Percentiles rank a stretch among this genome's conserved stretches.
These are phyloP conservation scores for Galagoides demidoff DNA, from an alignment of 2,797 vertebrate genomes.

Conservation along the genomic window DNA sequence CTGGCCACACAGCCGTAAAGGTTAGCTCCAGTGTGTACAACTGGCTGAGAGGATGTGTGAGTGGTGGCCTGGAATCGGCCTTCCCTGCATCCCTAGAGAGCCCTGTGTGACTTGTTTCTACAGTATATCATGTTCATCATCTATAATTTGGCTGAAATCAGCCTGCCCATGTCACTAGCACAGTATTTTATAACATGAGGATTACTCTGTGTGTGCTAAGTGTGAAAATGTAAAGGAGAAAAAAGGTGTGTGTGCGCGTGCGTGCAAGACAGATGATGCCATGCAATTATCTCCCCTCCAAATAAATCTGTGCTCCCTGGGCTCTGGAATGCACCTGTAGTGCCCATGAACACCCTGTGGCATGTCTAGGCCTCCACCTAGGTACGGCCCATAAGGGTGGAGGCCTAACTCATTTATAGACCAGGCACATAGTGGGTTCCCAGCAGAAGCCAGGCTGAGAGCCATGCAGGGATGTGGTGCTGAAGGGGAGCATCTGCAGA, in stretches of 20 bases:
- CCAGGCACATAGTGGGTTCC: background rate
- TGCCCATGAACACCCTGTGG: background rate
- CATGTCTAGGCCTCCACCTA: background rate
- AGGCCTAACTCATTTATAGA: background rate
- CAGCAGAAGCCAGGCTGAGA: accelerated
- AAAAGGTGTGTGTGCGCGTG: background rate
- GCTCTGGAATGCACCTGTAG: background rate
- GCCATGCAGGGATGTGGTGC: background rate
- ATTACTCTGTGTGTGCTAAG: background rate
- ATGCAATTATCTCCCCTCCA: no score
- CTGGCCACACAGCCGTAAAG: background rate
- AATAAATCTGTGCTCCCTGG: no score
- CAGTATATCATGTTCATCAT: no score
- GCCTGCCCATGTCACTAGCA: background rate
- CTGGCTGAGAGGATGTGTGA: no score
- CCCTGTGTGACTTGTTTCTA: background rate
- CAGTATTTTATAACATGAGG: background rate
- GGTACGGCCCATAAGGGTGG: no score
- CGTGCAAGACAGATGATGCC: background rate
- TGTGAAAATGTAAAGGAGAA: background rate
- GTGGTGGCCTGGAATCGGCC: background rate
- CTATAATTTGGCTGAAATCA: background rate
- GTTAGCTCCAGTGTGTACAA: accelerated
- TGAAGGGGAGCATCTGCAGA: accelerated
- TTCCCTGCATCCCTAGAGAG: background rate